These are phyloP conservation scores for Leptobrachium leishanense DNA, from an alignment of 2,113 vertebrate species.

Conservation along the genomic window DNA sequence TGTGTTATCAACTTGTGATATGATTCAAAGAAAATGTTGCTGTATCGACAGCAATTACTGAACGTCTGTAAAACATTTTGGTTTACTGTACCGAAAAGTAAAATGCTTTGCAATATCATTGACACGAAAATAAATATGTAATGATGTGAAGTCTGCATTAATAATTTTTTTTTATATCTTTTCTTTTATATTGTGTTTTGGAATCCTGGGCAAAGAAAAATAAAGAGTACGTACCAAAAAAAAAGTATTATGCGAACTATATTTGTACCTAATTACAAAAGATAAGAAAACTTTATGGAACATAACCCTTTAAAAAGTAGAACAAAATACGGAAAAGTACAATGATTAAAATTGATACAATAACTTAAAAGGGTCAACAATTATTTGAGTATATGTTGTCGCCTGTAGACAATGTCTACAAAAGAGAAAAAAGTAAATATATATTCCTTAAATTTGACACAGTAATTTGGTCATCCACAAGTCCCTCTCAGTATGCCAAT, in stretches of 20 bases:
- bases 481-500: no score
- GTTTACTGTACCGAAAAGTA: constrained; percentile 34
- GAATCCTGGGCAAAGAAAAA: neutral
- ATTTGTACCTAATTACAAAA: no score
- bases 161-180: neutral
- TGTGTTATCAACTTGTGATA: constrained; percentile 38
- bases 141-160: neutral
- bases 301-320: no score
- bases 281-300: no score
- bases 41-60: constrained; percentile 41
- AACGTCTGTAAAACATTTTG: constrained; percentile 38
- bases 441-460: no score
- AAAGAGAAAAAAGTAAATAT: no score
- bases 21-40: constrained; percentile 38
- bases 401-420: no score
- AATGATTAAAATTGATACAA: no score
- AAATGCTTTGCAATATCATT: constrained; percentile 38
- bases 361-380: no score
- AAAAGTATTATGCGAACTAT: neutral
- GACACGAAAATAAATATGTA: constrained; percentile 21
- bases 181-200: neutral
- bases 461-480: no score
- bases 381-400: no score
- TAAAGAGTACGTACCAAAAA: neutral
- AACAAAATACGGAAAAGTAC: no score